Percentiles rank a stretch among this genome's conserved stretches.
Evolutionary conservation across 2,113 vertebrate species (phyloP).

Genomic region (Bungarus multicinctus): DNA sequence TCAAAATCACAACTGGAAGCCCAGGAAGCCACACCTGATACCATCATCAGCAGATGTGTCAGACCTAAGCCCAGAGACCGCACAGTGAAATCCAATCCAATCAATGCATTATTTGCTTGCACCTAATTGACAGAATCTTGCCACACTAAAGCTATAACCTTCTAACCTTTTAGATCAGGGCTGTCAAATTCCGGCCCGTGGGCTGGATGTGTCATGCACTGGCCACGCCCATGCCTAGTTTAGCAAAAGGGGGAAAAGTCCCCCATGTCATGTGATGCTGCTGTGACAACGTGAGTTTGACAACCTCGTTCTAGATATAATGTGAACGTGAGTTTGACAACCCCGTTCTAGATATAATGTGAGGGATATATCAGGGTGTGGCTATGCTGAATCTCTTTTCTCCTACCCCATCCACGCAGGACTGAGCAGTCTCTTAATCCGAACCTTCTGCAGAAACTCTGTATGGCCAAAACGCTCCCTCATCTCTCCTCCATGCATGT

Average conservation of each 20-base stretch:
- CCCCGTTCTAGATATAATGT: background rate
- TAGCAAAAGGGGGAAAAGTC: no score
- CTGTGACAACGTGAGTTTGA: no score
- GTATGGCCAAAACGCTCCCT: background rate
- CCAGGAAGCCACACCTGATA: background rate
- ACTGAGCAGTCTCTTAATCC: background rate
- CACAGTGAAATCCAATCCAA: background rate
- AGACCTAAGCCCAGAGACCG: background rate
- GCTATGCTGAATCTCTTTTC: background rate
- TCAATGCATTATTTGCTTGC: background rate
- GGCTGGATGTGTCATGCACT: no score
- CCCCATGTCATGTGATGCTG: no score
- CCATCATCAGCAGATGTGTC: background rate
- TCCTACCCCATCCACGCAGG: background rate
- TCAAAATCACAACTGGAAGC: background rate
- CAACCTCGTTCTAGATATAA: background rate
- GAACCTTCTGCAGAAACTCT: background rate
- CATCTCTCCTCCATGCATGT: background rate
- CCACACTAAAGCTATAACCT: background rate
- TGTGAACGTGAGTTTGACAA: no score
- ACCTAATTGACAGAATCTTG: background rate
- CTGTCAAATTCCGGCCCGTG: no score
- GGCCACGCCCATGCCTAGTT: no score
- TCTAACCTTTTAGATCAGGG: background rate
- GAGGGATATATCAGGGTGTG: background rate